Conservation (phyloP, 2,113 vertebrate species). For the Cricetomys ansorgei region DNA sequence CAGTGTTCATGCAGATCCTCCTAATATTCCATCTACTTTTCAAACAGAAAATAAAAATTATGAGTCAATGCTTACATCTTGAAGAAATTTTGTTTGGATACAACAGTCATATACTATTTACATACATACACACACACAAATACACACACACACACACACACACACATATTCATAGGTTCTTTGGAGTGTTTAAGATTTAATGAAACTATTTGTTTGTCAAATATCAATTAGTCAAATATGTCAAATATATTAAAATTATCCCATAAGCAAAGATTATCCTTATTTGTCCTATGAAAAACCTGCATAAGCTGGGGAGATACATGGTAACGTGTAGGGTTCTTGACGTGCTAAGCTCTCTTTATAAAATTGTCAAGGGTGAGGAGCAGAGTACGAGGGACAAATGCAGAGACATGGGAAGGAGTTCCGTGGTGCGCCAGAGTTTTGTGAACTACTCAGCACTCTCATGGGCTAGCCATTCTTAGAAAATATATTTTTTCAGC, state of each 20-base stretch:
- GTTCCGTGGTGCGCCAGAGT: neutral
- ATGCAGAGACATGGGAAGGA: neutral
- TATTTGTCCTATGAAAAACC: neutral
- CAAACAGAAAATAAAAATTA: slow-evolving; percentile 36
- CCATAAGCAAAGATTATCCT: neutral
- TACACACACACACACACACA: neutral
- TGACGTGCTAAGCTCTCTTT: neutral
- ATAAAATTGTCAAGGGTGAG: neutral
- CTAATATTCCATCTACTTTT: neutral
- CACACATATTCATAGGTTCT: neutral
- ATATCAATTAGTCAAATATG: neutral
- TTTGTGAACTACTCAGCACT: neutral
- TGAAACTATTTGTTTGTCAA: slow-evolving; percentile 51
- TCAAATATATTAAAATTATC: slow-evolving; percentile 14
- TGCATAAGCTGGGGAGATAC: neutral
- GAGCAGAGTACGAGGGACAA: neutral
- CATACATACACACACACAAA: neutral
- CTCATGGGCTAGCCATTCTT: neutral
- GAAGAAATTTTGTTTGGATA: slow-evolving; percentile 53
- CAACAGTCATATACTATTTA: neutral
- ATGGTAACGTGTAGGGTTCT: slow-evolving; percentile 6
- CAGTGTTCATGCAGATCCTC: neutral
- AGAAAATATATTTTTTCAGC: slow-evolving; percentile 6
- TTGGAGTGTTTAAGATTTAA: neutral
- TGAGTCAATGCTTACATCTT: neutral